Conservation (phyloP, 2,888 invertebrate species). For the Heteropelma amictum region DNA sequence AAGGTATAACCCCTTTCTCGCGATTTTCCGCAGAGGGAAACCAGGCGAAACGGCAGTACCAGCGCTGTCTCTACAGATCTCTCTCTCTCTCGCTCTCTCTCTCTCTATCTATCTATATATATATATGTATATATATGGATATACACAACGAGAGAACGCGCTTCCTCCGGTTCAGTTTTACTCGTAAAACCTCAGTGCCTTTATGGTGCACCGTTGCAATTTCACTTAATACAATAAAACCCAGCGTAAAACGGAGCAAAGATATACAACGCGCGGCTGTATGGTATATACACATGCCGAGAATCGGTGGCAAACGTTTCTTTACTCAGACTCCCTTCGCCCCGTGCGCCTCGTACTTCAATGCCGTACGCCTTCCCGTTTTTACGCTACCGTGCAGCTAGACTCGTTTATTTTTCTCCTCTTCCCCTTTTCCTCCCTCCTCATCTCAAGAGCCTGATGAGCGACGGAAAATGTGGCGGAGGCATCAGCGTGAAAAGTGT, state of each 20-base stretch:
- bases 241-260: slow-evolving; percentile 59
- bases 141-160: slow-evolving; percentile 10
- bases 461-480: slow-evolving; percentile 49
- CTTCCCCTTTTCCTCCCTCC: too few species aligned
- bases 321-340: slow-evolving; percentile 24
- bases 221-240: slow-evolving; percentile 76
- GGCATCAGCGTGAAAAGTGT: slow-evolving; percentile 47
- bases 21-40: slow-evolving; percentile 9
- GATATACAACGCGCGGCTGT: slow-evolving; percentile 25
- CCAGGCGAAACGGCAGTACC: slow-evolving; percentile 24
- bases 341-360: background rate
- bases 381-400: slow-evolving; percentile 34
- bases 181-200: slow-evolving; percentile 60
- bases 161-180: slow-evolving; percentile 44
- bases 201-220: slow-evolving; percentile 72
- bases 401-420: slow-evolving; percentile 18
- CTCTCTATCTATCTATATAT: slow-evolving; percentile 51
- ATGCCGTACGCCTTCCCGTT: slow-evolving; percentile 24
- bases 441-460: slow-evolving; percentile 46
- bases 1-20: slow-evolving; percentile 31
- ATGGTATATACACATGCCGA: slow-evolving; percentile 7
- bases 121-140: too few species aligned
- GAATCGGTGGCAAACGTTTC: slow-evolving; percentile 46
- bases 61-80: slow-evolving; percentile 32
- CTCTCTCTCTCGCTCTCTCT: too few species aligned